Percentiles rank a stretch among this genome's conserved stretches.
These are phyloP conservation scores for Labeo catla DNA, from an alignment of 2,113 vertebrate species.

Conservation along the genomic window DNA sequence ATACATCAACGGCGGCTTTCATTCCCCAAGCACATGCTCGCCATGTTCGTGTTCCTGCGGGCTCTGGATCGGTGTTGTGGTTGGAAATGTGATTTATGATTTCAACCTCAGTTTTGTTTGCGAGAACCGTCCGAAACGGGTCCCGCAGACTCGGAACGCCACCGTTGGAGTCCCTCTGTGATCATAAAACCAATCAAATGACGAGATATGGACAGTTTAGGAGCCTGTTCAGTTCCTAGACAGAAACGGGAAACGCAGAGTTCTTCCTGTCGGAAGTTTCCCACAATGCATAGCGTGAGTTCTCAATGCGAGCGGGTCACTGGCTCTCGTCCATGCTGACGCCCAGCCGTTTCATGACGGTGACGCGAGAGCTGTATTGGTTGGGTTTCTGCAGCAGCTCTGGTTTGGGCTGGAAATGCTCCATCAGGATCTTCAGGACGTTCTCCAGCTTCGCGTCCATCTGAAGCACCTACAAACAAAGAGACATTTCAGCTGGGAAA, in stretches of 20 bases:
- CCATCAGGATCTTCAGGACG: slow-evolving; percentile 70
- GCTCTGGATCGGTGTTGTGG: neutral
- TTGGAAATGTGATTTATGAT: slow-evolving; percentile 1
- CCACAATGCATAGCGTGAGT: neutral
- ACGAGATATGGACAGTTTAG: neutral
- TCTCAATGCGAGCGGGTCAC: slow-evolving; percentile 54
- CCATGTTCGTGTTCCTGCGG: neutral
- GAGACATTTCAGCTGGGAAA: slow-evolving; percentile 47
- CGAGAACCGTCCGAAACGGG: neutral
- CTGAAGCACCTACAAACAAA: slow-evolving; percentile 68
- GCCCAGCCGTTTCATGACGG: slow-evolving; percentile 70
- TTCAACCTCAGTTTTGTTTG: neutral
- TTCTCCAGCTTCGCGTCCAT: slow-evolving; percentile 77
- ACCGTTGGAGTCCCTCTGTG: neutral
- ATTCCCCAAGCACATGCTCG: slow-evolving; percentile 41
- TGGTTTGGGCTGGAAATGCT: slow-evolving; percentile 70
- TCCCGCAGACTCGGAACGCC: neutral
- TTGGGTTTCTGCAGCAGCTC: slow-evolving; percentile 64
- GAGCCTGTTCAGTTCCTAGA: neutral
- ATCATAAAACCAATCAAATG: neutral
- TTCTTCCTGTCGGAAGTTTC: slow-evolving; percentile 1
- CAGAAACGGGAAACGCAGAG: neutral
- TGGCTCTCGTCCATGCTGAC: slow-evolving; percentile 72
- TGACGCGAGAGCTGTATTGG: slow-evolving; percentile 61
- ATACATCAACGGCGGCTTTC: slow-evolving; percentile 65